Evolutionary conservation across 2,797 vertebrate genomes (phyloP).

Genomic region (Sebastes nivosus): DNA sequence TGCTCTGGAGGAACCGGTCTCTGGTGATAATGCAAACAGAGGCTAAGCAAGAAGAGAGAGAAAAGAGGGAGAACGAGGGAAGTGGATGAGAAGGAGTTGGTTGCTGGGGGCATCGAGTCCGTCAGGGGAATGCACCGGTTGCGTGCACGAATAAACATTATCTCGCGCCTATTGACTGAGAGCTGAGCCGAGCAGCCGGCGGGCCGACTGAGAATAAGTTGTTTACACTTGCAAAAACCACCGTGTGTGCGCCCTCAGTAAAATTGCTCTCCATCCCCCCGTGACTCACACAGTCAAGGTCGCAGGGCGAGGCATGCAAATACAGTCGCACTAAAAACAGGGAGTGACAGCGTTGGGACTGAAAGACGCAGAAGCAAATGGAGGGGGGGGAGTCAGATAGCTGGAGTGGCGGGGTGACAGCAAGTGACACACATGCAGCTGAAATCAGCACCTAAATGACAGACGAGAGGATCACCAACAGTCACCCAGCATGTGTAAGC

Average conservation of each 20-base stretch:
- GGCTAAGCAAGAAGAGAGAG: constrained; percentile 14
- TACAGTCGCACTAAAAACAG: constrained; percentile 30
- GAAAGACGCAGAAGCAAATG: constrained; percentile 4
- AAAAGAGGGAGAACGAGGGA: constrained; percentile 5
- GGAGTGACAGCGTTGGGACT: constrained; percentile 41
- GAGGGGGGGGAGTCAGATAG: background rate
- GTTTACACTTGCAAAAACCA: constrained; percentile 70
- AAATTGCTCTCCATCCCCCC: constrained; percentile 40
- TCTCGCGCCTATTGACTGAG: constrained; percentile 66
- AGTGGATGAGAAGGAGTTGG: constrained; percentile 45
- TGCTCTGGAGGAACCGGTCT: constrained; percentile 42
- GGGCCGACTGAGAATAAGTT: constrained; percentile 67
- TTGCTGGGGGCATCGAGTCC: constrained; percentile 41
- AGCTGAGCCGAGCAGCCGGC: constrained; percentile 56
- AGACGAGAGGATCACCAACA: background rate
- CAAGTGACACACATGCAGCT: constrained; percentile 21
- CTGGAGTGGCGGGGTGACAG: constrained; percentile 19
- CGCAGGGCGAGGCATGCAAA: constrained; percentile 45
- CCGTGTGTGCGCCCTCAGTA: constrained; percentile 16
- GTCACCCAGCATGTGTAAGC: background rate
- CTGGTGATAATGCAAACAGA: constrained; percentile 45
- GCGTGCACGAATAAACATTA: constrained; percentile 72
- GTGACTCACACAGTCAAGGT: constrained; percentile 57
- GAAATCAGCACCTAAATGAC: constrained; percentile 38
- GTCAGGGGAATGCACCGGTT: constrained; percentile 55